Conservation (phyloP, 2,888 invertebrate species). For the Drosophila helvetica region DNA sequence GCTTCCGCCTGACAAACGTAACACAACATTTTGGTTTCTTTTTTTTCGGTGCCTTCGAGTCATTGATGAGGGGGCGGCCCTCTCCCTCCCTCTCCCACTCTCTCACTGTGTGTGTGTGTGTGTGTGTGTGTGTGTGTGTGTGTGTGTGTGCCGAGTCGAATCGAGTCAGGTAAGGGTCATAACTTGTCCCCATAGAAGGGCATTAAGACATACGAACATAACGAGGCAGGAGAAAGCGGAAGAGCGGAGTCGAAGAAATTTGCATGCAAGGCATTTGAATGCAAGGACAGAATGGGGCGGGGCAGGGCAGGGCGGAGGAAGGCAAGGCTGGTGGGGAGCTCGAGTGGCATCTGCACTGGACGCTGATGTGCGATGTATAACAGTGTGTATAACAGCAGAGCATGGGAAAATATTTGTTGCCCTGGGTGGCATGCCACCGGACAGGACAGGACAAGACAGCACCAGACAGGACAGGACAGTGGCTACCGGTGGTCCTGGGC, state of each 20-base stretch:
- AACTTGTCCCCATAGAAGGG: constrained; percentile 66
- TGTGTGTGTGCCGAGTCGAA: constrained; percentile 25
- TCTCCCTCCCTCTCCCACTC: not conserved
- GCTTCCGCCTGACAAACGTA: constrained; percentile 40
- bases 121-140: constrained; percentile 10
- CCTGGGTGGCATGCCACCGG: not conserved
- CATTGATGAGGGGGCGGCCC: constrained; percentile 43
- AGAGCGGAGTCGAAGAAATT: constrained; percentile 34
- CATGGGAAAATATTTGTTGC: constrained; percentile 21
- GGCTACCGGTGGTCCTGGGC: not conserved
- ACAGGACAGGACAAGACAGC: not conserved
- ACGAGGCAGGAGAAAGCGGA: constrained; percentile 13
- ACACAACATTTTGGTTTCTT: constrained; percentile 25
- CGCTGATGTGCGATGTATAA: constrained; percentile 37
- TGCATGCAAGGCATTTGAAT: constrained; percentile 28
- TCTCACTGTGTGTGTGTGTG: constrained; percentile 2
- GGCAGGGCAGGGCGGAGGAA: too few species aligned
- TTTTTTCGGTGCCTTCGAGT: constrained; percentile 32
- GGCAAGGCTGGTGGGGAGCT: not conserved
- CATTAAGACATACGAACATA: constrained; percentile 51
- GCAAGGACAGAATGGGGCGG: constrained; percentile 8
- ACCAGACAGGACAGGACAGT: not conserved
- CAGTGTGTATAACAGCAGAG: constrained; percentile 30
- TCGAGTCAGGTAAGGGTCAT: constrained; percentile 61
- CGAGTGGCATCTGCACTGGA: constrained; percentile 43